These are phyloP conservation scores for Aromia moschata DNA, from an alignment of 2,888 invertebrate genomes.

Conservation along the genomic window DNA sequence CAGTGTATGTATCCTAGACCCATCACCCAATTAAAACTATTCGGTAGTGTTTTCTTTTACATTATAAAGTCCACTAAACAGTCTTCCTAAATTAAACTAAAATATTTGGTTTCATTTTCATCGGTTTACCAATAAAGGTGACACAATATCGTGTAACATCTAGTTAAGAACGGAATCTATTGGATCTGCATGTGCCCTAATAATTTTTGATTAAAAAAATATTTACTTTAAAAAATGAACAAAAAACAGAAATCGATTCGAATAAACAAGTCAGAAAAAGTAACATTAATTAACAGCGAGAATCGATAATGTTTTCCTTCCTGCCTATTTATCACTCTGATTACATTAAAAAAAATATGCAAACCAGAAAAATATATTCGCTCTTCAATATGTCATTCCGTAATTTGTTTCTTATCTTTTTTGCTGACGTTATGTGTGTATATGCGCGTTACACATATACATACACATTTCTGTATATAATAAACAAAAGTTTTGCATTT, in stretches of 20 bases:
- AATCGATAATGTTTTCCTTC: constrained; percentile 15
- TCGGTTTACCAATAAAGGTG: background rate
- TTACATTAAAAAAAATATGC: constrained; percentile 11
- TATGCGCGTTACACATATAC: too few relatives aligned
- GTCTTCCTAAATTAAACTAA: too few relatives aligned
- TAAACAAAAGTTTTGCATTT: too few relatives aligned
- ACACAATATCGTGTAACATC: background rate
- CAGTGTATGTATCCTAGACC: too few relatives aligned
- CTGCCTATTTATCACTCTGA: constrained; percentile 10
- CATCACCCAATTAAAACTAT: too few relatives aligned
- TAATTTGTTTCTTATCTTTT: constrained; percentile 2
- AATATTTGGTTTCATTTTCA: too few relatives aligned
- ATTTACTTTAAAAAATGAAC: constrained; percentile 21
- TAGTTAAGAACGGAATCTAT: background rate
- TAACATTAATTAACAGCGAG: constrained; percentile 12
- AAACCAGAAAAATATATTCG: constrained; percentile 5
- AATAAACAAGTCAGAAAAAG: constrained; percentile 16
- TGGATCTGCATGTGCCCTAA: constrained; percentile 11
- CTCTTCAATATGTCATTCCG: constrained; percentile 6
- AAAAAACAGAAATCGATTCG: constrained; percentile 17
- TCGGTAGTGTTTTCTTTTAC: too few relatives aligned
- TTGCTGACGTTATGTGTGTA: too few relatives aligned
- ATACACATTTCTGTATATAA: too few relatives aligned
- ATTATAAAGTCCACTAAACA: too few relatives aligned
- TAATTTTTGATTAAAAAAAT: constrained; percentile 21